Conservation (phyloP, 2,797 vertebrate genomes). For the Sternarchorhynchus goeldii region DNA sequence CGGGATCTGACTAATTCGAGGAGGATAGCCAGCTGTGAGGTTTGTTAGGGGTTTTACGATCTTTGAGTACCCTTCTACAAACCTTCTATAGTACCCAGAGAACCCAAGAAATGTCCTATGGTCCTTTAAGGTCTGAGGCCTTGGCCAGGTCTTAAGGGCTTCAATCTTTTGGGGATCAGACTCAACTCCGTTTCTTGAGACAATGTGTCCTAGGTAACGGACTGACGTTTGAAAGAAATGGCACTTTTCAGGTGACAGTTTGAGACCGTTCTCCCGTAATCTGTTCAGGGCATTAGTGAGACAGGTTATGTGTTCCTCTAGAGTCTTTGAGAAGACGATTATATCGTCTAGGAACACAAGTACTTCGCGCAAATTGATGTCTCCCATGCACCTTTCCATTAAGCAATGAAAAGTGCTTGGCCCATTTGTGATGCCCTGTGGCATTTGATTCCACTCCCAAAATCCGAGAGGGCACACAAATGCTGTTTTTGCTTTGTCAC, state of each 20-base stretch:
- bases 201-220: not conserved
- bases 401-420: no score
- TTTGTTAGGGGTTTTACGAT: not conserved
- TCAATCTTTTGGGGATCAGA: conserved; percentile 3
- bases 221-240: not conserved
- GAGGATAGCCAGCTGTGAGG: not conserved
- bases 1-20: not conserved
- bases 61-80: not conserved
- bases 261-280: not conserved
- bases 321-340: conserved; percentile 9
- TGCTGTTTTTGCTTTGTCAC: not conserved
- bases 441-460: no score
- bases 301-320: not conserved
- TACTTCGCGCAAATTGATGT: no score
- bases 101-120: no score
- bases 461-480: no score
- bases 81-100: not conserved
- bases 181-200: not conserved
- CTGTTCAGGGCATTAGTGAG: not conserved
- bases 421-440: no score
- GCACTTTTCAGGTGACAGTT: not conserved
- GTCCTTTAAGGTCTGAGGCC: not conserved
- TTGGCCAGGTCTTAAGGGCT: not conserved
- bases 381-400: no score
- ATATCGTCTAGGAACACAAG: conserved; percentile 3